Base-by-base conservation (phyloP, 2,113 vertebrate genomes). In the Pelodiscus sinensis region DNA sequence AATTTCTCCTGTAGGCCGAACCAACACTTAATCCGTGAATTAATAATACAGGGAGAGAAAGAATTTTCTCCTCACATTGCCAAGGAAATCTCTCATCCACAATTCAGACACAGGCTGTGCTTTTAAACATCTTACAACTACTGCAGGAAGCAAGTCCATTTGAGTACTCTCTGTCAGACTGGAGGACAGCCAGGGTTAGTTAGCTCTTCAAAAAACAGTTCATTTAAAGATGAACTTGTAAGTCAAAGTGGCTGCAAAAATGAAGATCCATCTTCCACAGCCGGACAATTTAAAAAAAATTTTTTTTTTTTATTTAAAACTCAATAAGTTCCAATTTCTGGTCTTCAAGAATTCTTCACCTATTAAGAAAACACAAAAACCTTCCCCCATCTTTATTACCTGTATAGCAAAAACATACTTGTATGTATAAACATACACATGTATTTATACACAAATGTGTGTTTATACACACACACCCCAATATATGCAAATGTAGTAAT, bases 11-110 rank as follows among this genome's bases (percentile, higher is more conserved):
- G 98, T 98, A 96, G 98, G 98, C 98, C 99, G 99, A 99, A 99
- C 98, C 99, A 99, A 99, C 97, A 99, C 99, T 99, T 98, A 99
- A 98, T 99, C 99, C 98, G 87, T 99, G 98, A 99, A 99, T 99
- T 98, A 98, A 98, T 98, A 97, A 98, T 97, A 98, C 99, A 98
- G 98, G 97, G 98, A 97, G 96, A 98, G 98, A 98, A 97, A 98
- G 97, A 98, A 95, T 97, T 98, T 98, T 98, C 98, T 99, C 98
- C 96, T 98, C 98, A 98, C 98, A 98, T 97, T 98, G 97, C 98
- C 98, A 98, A 97, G 98, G 97, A 98, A 97, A 98, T 94, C 96
- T 95, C 92, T 98, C 97, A 97, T 97, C 97, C 97, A 98, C 97
- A 97, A 97, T 97, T 98, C 98, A 98, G 98, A 97, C 95, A 97